Percentiles rank a stretch among this genome's conserved stretches.
Conservation (phyloP, 2,113 vertebrate genomes). For the Fulmarus glacialis region DNA sequence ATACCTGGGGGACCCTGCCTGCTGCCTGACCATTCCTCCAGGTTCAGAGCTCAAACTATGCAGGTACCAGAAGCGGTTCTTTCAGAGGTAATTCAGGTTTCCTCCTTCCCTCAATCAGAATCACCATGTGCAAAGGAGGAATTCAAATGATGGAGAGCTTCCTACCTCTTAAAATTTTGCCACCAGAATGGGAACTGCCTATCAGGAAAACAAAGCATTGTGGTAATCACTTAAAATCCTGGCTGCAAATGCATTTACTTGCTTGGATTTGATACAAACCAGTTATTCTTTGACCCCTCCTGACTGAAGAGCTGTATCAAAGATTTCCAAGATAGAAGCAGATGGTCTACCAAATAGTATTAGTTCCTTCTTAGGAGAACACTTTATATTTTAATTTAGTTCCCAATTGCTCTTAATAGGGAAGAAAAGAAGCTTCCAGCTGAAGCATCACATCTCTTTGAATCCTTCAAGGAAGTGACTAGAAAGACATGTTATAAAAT, state of each 20-base stretch:
- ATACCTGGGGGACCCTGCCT: background rate
- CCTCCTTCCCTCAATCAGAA: background rate
- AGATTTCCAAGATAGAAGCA: constrained; percentile 4
- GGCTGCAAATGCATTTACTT: background rate
- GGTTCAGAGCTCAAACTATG: background rate
- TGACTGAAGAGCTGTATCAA: background rate
- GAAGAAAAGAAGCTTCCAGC: constrained; percentile 18
- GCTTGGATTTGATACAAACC: background rate
- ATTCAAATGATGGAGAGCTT: background rate
- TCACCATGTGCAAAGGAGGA: background rate
- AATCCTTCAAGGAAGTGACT: constrained; percentile 15
- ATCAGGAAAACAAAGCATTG: background rate
- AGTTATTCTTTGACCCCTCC: background rate
- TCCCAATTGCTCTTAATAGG: background rate
- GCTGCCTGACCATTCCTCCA: background rate
- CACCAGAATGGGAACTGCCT: background rate
- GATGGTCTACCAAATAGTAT: constrained; percentile 15
- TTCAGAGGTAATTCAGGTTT: background rate
- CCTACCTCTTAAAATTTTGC: background rate
- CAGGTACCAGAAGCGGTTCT: background rate
- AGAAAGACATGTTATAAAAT: constrained; percentile 28
- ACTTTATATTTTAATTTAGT: constrained; percentile 37
- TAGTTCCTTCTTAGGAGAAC: background rate
- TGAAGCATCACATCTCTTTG: constrained; percentile 5
- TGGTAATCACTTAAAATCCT: background rate